Conservation (phyloP, 1,140 invertebrate species). For the Ooceraea biroi region DNA sequence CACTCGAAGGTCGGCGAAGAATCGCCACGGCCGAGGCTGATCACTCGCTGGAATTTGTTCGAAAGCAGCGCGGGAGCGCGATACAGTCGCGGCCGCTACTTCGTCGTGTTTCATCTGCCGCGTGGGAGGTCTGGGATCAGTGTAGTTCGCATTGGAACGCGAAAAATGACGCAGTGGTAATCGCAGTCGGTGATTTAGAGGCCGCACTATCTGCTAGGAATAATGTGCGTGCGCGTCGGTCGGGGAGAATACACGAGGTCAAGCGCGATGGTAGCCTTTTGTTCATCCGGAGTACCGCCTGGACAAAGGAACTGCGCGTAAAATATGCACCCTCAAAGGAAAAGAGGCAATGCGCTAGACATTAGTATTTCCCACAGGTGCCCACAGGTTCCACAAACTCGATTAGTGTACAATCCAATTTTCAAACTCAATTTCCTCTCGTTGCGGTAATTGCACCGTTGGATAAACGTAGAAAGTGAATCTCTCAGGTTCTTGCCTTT, state of each 20-base stretch:
- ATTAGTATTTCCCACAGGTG: slow-evolving; percentile 22
- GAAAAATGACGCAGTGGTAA: slow-evolving; percentile 44
- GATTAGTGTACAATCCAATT: not conserved
- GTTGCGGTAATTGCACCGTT: not conserved
- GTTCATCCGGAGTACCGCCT: not conserved
- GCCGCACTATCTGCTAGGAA: slow-evolving; percentile 53
- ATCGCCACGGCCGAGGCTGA: slow-evolving; percentile 16
- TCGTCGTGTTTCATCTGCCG: slow-evolving; percentile 19
- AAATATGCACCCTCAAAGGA: slow-evolving; percentile 25
- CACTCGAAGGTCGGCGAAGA: slow-evolving; percentile 46
- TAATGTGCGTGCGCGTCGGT: slow-evolving; percentile 55
- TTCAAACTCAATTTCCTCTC: not conserved
- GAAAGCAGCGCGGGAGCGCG: slow-evolving; percentile 38
- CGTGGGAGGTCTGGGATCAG: slow-evolving; percentile 56
- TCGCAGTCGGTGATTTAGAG: slow-evolving; percentile 42
- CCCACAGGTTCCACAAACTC: not conserved
- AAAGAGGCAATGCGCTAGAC: not conserved
- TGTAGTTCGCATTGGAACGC: slow-evolving; percentile 46
- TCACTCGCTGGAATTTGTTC: slow-evolving; percentile 33
- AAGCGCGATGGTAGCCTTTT: slow-evolving; percentile 55
- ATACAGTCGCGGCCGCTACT: not conserved
- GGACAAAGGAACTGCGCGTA: slow-evolving; percentile 36
- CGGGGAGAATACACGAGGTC: slow-evolving; percentile 43
- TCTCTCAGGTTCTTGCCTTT: not conserved
- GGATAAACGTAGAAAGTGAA: slow-evolving; percentile 8